Evolutionary conservation across 2,113 vertebrate species (phyloP), one percentile per base, ranked within the genome.

Genomic region (Nannospalax galili): DNA sequence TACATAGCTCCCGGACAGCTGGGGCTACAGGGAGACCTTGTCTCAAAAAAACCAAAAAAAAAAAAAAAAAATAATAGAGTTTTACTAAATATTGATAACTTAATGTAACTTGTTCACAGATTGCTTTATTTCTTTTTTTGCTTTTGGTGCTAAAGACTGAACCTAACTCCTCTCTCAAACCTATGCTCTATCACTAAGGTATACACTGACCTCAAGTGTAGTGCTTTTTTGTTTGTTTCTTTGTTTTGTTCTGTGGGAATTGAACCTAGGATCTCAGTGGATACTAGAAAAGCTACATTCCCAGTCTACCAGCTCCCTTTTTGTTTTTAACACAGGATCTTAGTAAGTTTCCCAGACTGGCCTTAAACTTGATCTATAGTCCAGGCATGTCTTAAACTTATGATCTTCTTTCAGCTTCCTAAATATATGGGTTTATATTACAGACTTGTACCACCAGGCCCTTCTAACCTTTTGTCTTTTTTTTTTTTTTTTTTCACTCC

Each of bases 81-180:
- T n/a, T n/a, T n/a, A n/a, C n/a, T n/a, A n/a, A n/a, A n/a, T n/a
- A n/a, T n/a, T n/a, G n/a, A n/a, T n/a, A n/a, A n/a, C n/a, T n/a
- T n/a, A n/a, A n/a, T n/a, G n/a, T n/a, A 86, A 90, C 12, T 90
- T 95, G 40, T 84, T 96, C 62, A 88, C 11, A 42, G 28, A 92
- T 48, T 90, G 24, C 86, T 89, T 77, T 12, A 20, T 70, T 77
- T 56, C 17, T 52, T 15, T 32, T 45, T 65, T 42, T 42, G 12
- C 24, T 64, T 82, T 81, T 24, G 12, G n/a, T 58, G 35, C 48
- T 60, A 52, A 79, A 32, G 9, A 3, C 35, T 19, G 48, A 67
- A 32, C 7, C 7, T 30, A 28, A 16, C n/a, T 30, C 16, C 15
- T 77, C 14, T 4, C 32, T 52, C 48, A 56, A 40, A 32, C 80